Evolutionary conservation across 2,113 vertebrate genomes (phyloP).

Genomic region (Drymodes brunneopygia): DNA sequence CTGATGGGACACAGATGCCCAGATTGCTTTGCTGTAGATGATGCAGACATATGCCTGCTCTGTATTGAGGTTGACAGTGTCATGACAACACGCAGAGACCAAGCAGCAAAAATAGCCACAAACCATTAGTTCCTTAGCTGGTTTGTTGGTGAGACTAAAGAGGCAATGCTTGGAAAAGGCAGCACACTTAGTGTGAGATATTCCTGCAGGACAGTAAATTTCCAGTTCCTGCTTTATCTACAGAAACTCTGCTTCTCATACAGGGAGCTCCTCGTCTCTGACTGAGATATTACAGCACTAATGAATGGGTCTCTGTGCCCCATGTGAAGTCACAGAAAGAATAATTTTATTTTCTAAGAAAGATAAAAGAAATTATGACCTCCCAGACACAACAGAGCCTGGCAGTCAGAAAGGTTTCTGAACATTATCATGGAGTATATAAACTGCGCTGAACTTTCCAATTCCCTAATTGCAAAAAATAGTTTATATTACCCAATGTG

Average conservation of each 20-base stretch:
- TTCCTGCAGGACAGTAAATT: neutral
- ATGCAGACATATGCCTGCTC: neutral
- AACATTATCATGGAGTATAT: neutral
- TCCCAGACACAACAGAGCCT: neutral
- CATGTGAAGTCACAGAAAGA: neutral
- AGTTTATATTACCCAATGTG: neutral
- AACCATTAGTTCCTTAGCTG: neutral
- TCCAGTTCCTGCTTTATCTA: neutral
- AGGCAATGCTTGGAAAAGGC: neutral
- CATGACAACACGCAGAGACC: neutral
- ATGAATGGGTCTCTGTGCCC: neutral
- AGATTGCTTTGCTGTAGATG: neutral
- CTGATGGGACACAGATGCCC: neutral
- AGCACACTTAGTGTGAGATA: neutral
- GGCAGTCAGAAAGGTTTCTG: neutral
- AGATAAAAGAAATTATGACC: neutral
- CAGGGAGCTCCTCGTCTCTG: neutral
- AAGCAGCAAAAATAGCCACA: neutral
- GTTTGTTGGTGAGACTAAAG: neutral
- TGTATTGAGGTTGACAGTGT: neutral
- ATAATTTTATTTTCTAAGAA: neutral
- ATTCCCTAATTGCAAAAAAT: neutral
- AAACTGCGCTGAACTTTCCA: neutral
- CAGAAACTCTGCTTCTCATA: neutral
- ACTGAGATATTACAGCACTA: neutral